phyloP scores from a whole-genome alignment of 1,140 invertebrate genomes.

The Lanistes nyassanus region DNA sequence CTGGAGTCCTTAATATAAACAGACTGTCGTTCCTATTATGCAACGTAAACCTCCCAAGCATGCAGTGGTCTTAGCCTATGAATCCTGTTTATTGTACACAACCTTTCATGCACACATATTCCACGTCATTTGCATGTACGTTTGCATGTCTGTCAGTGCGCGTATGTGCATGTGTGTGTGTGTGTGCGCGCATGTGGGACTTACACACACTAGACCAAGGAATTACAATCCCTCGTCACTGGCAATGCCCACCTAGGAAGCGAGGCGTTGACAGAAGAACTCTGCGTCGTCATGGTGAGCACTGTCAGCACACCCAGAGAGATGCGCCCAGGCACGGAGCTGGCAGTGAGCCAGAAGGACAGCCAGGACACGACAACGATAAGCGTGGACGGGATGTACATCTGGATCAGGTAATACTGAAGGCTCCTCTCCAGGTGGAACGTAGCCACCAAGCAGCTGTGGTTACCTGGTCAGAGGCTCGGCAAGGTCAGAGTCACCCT shows the following conservation, averaged over 20 bases:
- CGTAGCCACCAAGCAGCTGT: conserved; percentile 55
- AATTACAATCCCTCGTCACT: neutral
- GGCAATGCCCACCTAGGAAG: conserved; percentile 5
- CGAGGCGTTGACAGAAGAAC: conserved; percentile 37
- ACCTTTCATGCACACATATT: neutral
- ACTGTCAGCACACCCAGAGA: conserved; percentile 59
- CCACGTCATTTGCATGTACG: neutral
- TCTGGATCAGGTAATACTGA: conserved; percentile 61
- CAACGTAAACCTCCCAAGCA: too few species aligned
- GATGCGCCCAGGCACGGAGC: conserved; percentile 57
- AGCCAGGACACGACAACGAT: conserved; percentile 63
- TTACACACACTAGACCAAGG: neutral
- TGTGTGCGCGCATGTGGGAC: neutral
- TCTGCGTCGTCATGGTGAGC: conserved; percentile 62
- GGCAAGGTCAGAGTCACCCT: too few species aligned
- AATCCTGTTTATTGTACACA: too few species aligned
- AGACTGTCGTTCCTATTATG: too few species aligned
- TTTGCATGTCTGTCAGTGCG: conserved; percentile 4
- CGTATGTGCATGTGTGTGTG: conserved; percentile 4
- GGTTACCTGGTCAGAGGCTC: conserved; percentile 48
- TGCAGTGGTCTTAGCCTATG: too few species aligned
- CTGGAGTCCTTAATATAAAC: too few species aligned
- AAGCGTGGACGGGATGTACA: conserved; percentile 61
- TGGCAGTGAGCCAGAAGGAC: conserved; percentile 60
- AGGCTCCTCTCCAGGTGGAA: conserved; percentile 56